Percentiles rank a stretch among this genome's conserved stretches.
Conservation (phyloP, 1,140 invertebrate species). For the Choristoneura fumiferana region DNA sequence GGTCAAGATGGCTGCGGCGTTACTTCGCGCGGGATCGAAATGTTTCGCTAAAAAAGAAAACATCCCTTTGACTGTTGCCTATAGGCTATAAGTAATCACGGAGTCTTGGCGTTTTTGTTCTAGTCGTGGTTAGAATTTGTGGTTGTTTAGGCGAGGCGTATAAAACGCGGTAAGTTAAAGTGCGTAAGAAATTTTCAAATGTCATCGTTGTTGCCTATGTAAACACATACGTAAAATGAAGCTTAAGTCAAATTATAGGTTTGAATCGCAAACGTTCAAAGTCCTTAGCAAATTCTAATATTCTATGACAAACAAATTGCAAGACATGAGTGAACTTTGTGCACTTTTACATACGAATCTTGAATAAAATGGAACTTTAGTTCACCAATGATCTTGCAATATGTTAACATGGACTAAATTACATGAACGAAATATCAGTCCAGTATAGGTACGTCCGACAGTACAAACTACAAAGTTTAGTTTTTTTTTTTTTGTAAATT, state of each 20-base stretch:
- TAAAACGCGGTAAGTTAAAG: not conserved
- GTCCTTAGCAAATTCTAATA: conserved; percentile 11
- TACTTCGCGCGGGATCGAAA: conserved; percentile 56
- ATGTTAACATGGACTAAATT: conserved; percentile 1
- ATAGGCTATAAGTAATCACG: not conserved
- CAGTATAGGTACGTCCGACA: not conserved
- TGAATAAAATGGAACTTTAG: not conserved
- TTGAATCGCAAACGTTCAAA: conserved; percentile 3
- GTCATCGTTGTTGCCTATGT: not conserved
- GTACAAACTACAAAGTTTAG: not conserved
- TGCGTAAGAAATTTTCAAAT: not conserved
- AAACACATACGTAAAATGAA: too few relatives aligned
- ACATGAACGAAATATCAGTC: not conserved
- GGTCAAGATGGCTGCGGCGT: conserved; percentile 57
- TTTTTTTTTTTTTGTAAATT: not conserved
- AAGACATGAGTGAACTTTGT: not conserved
- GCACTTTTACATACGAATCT: not conserved
- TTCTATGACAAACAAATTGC: not conserved
- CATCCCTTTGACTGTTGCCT: conserved; percentile 29
- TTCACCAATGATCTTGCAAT: not conserved
- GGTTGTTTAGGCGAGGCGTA: not conserved
- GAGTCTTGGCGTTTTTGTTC: too few relatives aligned
- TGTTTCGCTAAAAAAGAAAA: conserved; percentile 69
- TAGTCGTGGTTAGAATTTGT: too few relatives aligned
- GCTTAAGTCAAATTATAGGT: not conserved